A percentile compares a stretch with the other conserved stretches of the same genome.
These are phyloP conservation scores for Habroteleia sp. DNA, from an alignment of 2,888 invertebrate genomes.

Conservation along the genomic window DNA sequence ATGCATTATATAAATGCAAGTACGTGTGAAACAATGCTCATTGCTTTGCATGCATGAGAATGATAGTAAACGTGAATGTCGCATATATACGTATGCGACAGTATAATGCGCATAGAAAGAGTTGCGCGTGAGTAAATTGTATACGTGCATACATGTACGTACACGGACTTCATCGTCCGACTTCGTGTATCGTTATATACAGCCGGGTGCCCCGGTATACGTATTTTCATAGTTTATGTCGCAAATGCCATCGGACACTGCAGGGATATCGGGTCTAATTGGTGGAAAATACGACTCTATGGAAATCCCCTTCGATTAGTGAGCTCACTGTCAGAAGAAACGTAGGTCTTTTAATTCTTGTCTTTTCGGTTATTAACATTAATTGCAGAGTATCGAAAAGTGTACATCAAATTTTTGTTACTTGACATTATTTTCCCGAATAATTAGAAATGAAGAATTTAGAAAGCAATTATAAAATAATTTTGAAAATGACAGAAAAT, in stretches of 20 bases:
- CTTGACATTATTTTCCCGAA: too few relatives aligned
- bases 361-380: too few relatives aligned
- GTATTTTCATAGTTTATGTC: slow-evolving; percentile 45
- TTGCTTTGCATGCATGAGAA: slow-evolving; percentile 59
- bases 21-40: slow-evolving; percentile 58
- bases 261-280: slow-evolving; percentile 69
- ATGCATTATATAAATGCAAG: slow-evolving; percentile 57
- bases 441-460: too few relatives aligned
- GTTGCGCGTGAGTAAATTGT: slow-evolving; percentile 30
- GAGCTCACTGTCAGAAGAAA: slow-evolving; percentile 24
- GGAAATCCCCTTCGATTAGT: slow-evolving; percentile 56
- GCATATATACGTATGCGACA: slow-evolving; percentile 48
- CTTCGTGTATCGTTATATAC: slow-evolving; percentile 58
- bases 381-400: too few relatives aligned
- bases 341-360: too few relatives aligned
- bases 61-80: slow-evolving; percentile 51
- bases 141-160: slow-evolving; percentile 32
- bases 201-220: slow-evolving; percentile 33
- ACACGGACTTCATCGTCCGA: slow-evolving; percentile 45
- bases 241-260: slow-evolving; percentile 46
- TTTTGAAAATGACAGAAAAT: too few relatives aligned
- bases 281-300: slow-evolving; percentile 73
- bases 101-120: slow-evolving; percentile 55
- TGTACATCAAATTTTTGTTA: too few relatives aligned
- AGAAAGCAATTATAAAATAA: too few relatives aligned